Percentiles rank a stretch among this genome's conserved stretches.
Evolutionary conservation across 2,797 vertebrate genomes (phyloP).

Genomic region (Zalophus californianus): DNA sequence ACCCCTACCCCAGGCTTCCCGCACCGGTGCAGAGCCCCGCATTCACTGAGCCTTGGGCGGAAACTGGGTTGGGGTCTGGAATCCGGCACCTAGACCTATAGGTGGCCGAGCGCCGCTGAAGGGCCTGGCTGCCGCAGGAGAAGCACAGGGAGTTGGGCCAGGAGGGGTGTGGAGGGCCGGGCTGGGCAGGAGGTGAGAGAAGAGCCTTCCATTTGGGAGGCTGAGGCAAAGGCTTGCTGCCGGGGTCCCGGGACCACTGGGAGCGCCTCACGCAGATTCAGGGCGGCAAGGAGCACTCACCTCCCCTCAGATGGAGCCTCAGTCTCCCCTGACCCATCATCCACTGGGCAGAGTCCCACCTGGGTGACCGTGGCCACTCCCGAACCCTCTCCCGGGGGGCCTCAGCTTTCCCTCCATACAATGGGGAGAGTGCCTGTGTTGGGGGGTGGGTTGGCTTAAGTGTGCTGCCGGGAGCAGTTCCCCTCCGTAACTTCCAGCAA

Average conservation of each 20-base stretch:
- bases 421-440: neutral
- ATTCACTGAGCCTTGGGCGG: neutral
- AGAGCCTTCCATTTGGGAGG: neutral
- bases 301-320: neutral
- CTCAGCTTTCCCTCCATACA: neutral
- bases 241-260: neutral
- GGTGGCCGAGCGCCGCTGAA: neutral
- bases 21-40: neutral
- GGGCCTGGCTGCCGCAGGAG: neutral
- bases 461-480: neutral
- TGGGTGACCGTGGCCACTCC: neutral
- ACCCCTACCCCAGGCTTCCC: neutral
- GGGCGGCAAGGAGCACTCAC: neutral
- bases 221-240: neutral
- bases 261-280: neutral
- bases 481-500: neutral
- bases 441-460: neutral
- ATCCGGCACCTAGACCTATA: neutral
- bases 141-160: neutral
- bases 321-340: rapidly evolving
- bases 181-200: neutral
- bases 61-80: neutral
- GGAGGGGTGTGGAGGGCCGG: neutral
- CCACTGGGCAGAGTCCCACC: neutral
- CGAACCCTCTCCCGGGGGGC: neutral